phyloP scores from a whole-genome alignment of 1,140 invertebrate genomes.

The Whitmania pigra region DNA sequence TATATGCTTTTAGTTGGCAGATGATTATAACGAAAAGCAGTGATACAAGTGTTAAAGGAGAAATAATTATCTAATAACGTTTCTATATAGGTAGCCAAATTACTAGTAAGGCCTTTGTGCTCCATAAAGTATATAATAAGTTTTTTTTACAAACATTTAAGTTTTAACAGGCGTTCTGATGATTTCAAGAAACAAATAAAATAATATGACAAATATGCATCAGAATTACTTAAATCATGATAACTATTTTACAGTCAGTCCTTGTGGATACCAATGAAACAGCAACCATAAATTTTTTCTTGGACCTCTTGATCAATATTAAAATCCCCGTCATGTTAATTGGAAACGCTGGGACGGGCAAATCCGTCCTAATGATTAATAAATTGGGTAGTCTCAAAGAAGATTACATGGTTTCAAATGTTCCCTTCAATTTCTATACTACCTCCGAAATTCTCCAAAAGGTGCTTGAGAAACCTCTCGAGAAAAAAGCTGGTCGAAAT shows the following conservation, averaged over 20 bases:
- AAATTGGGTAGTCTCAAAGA: conserved; percentile 68
- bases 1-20: too few relatives aligned
- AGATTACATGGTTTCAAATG: conserved; percentile 72
- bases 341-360: conserved; percentile 59
- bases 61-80: too few relatives aligned
- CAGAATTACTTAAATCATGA: too few relatives aligned
- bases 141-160: too few relatives aligned
- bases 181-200: too few relatives aligned
- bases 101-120: too few relatives aligned
- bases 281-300: conserved; percentile 71
- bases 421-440: conserved; percentile 94
- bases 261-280: conserved; percentile 88
- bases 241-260: conserved; percentile 50
- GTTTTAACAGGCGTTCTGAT: too few relatives aligned
- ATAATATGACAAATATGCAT: too few relatives aligned
- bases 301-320: conserved; percentile 74
- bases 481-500: conserved; percentile 90
- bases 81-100: too few relatives aligned
- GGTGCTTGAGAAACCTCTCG: conserved; percentile 83
- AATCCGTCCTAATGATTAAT: conserved; percentile 55
- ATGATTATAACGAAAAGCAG: too few relatives aligned
- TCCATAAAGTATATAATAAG: too few relatives aligned
- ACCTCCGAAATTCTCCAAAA: conserved; percentile 90
- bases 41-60: too few relatives aligned
- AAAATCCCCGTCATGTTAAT: conserved; percentile 84